phyloP scores from a whole-genome alignment of 2,797 vertebrate genomes.

The Coilia nasus region DNA sequence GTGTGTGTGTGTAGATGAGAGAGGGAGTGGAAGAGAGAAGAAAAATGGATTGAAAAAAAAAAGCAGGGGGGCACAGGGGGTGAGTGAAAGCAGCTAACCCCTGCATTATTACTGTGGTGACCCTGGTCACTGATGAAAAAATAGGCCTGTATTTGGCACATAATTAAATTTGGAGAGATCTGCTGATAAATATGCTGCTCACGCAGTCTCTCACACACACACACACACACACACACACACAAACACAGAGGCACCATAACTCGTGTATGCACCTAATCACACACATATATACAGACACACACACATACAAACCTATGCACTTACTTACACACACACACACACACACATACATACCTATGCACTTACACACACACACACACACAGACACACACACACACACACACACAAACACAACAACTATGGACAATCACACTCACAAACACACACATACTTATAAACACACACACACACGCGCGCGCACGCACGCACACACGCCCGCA shows the following conservation, averaged over 20 bases:
- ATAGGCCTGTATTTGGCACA: not conserved
- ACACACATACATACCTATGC: not conserved
- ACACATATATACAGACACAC: not conserved
- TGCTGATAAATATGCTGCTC: not conserved
- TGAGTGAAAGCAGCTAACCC: not conserved
- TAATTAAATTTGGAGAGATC: conserved; percentile 7
- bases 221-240: not conserved
- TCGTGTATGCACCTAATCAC: not conserved
- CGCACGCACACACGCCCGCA: conserved; percentile 15
- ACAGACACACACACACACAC: not conserved
- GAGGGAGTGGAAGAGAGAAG: not conserved
- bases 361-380: no score
- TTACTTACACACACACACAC: not conserved
- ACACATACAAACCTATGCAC: not conserved
- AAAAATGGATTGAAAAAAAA: no score
- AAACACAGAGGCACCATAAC: not conserved
- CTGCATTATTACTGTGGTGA: conserved; percentile 12
- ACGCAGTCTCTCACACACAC: not conserved
- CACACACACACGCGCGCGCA: not conserved
- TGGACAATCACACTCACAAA: not conserved
- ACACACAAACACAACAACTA: not conserved
- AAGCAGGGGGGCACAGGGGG: not conserved
- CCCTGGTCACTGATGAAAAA: not conserved
- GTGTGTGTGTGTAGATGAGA: not conserved
- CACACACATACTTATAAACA: not conserved